Evolutionary conservation across 2,113 vertebrate species (phyloP).

Genomic region (Trogon melanurus): DNA sequence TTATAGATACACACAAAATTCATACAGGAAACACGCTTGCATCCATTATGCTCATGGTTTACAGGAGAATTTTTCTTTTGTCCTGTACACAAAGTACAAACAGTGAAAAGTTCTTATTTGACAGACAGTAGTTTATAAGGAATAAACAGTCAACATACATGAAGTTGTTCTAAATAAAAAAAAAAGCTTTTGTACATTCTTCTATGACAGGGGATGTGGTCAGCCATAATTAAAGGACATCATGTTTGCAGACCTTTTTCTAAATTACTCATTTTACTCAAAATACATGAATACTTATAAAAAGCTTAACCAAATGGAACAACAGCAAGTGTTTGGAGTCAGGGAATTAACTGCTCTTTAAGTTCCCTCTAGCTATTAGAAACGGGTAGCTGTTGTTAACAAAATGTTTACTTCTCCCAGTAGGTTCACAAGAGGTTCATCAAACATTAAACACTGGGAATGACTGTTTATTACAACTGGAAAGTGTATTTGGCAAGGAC

Average conservation of each 20-base stretch:
- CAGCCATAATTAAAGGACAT: constrained; percentile 10
- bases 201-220: background rate
- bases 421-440: background rate
- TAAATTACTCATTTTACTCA: constrained; percentile 24
- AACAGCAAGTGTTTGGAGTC: background rate
- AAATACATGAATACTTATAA: constrained; percentile 3
- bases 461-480: background rate
- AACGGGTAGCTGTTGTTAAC: background rate
- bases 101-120: background rate
- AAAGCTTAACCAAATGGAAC: background rate
- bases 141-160: background rate
- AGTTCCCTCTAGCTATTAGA: background rate
- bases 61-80: background rate
- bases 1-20: background rate
- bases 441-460: background rate
- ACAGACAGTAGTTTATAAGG: background rate
- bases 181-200: background rate
- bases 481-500: background rate
- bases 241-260: background rate
- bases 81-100: background rate
- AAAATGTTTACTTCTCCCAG: constrained; percentile 9
- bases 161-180: background rate
- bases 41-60: background rate
- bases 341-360: background rate
- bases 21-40: background rate